Evolutionary conservation across 2,888 invertebrate genomes (phyloP).

Genomic region (Artemia sinica): DNA sequence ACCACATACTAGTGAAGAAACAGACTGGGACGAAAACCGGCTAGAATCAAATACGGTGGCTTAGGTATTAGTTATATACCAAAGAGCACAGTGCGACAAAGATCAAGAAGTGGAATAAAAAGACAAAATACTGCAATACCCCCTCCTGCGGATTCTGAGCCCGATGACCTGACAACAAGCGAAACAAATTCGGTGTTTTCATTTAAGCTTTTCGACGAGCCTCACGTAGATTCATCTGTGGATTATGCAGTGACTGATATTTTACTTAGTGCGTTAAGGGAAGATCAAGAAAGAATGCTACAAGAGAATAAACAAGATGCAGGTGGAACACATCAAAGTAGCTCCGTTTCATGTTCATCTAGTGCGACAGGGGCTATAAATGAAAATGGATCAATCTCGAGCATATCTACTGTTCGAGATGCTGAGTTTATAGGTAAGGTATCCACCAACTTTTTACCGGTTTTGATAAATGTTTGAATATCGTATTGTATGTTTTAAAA

Average conservation of each 20-base stretch:
- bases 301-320: too few species aligned
- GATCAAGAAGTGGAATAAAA: background rate
- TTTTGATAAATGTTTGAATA: too few species aligned
- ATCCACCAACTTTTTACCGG: too few species aligned
- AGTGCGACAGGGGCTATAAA: too few species aligned
- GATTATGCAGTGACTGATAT: slow-evolving; percentile 11
- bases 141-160: background rate
- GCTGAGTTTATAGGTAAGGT: too few species aligned
- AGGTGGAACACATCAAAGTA: too few species aligned
- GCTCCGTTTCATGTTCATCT: too few species aligned
- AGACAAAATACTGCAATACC: slow-evolving; percentile 10
- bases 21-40: slow-evolving; percentile 1
- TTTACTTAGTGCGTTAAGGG: background rate
- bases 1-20: background rate
- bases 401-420: too few species aligned
- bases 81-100: background rate
- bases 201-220: background rate
- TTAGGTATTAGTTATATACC: background rate
- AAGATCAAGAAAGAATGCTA: background rate
- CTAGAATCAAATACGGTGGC: slow-evolving; percentile 11
- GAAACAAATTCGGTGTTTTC: background rate
- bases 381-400: too few species aligned
- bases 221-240: background rate
- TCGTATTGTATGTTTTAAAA: too few species aligned
- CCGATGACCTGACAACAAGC: background rate